Evolutionary conservation across 2,113 vertebrate species (phyloP).

Genomic region (Malurus alboscapulatus): DNA sequence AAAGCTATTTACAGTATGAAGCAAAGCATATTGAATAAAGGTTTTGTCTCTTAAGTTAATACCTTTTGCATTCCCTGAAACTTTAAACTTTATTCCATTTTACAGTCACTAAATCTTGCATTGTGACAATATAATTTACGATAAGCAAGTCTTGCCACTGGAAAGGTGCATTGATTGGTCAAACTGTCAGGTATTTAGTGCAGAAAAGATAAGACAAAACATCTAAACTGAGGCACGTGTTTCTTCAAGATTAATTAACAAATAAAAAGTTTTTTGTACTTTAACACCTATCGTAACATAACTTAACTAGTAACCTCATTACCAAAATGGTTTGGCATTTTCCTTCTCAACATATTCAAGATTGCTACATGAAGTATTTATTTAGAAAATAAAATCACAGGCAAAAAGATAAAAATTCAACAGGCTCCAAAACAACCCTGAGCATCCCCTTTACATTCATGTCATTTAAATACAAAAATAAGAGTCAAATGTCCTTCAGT

Average conservation of each 20-base stretch:
- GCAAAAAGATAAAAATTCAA: slow-evolving; percentile 82
- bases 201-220: slow-evolving; percentile 80
- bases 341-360: slow-evolving; percentile 74
- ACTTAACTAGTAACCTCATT: slow-evolving; percentile 68
- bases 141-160: slow-evolving; percentile 72
- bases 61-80: slow-evolving; percentile 88
- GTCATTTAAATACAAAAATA: slow-evolving; percentile 84
- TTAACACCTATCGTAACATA: slow-evolving; percentile 71
- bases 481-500: slow-evolving; percentile 74
- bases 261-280: slow-evolving; percentile 70
- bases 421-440: slow-evolving; percentile 87
- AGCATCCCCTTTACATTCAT: slow-evolving; percentile 93
- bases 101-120: slow-evolving; percentile 78
- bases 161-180: slow-evolving; percentile 70
- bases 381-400: slow-evolving; percentile 77
- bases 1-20: slow-evolving; percentile 91
- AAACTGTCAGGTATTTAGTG: slow-evolving; percentile 76
- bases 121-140: slow-evolving; percentile 74
- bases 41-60: slow-evolving; percentile 82
- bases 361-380: slow-evolving; percentile 74
- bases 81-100: slow-evolving; percentile 72
- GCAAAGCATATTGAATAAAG: slow-evolving; percentile 87
- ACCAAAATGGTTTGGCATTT: slow-evolving; percentile 72
- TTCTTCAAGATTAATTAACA: slow-evolving; percentile 79
- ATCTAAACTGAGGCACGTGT: slow-evolving; percentile 81